Evolutionary conservation across 2,113 vertebrate genomes (phyloP).

Genomic region (Callospermophilus lateralis): DNA sequence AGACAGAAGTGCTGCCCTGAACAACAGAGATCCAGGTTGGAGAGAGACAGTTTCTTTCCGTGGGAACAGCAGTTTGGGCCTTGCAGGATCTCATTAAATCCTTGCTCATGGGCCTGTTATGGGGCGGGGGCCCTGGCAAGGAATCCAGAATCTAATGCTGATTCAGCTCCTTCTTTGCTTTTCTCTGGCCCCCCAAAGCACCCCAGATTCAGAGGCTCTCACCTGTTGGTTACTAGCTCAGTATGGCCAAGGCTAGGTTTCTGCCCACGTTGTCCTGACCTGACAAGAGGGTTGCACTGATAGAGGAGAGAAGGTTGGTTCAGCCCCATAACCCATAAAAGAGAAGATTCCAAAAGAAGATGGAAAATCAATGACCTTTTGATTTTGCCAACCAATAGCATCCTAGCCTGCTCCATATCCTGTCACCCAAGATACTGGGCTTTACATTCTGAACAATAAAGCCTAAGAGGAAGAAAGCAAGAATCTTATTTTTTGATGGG

Average conservation of each 20-base stretch:
- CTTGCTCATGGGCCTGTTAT: not conserved
- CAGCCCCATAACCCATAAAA: not conserved
- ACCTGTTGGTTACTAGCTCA: not conserved
- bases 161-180: not conserved
- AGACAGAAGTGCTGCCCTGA: not conserved
- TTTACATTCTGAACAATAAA: not conserved
- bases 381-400: not conserved
- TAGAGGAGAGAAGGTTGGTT: too few relatives aligned
- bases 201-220: not conserved
- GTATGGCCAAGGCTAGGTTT: not conserved
- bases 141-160: rapidly evolving
- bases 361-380: not conserved
- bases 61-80: not conserved
- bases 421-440: not conserved
- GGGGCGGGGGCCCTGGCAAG: not conserved
- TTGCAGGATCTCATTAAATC: not conserved
- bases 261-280: not conserved
- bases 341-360: not conserved
- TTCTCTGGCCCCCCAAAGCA: not conserved
- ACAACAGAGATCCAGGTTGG: not conserved
- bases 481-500: not conserved
- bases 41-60: not conserved
- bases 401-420: not conserved
- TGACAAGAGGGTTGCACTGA: not conserved
- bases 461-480: not conserved